Evolutionary conservation across 2,113 vertebrate genomes (phyloP), one percentile per base, ranked within the genome.

Genomic region (Empidonax traillii): DNA sequence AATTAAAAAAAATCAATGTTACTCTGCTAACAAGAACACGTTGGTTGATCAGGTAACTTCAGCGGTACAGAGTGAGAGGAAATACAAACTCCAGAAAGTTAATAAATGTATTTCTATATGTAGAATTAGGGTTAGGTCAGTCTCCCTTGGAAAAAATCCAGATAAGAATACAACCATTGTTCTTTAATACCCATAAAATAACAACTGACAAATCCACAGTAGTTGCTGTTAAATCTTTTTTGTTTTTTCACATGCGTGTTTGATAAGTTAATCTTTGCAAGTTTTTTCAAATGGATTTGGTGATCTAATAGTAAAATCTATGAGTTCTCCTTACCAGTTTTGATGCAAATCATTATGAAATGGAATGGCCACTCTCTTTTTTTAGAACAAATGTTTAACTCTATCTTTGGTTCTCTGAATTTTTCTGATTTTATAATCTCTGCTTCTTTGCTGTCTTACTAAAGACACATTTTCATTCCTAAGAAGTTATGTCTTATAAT

Each of bases 281-380:
- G 12, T 7, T 80, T 86, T 66, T 72, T 44, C 35, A 46, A 37
- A 35, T 33, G 68, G 13, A 53, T 67, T n/a, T 56, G 1, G 4
- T 17, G 17, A 11, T 62, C 14, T 62, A 56, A 67, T 72, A 71
- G 35, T 39, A 67, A 59, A 71, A 53, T 33, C 31, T 47, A 8
- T 52, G 10, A 30, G 9, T 56, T 80, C 11, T 44, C 14, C 20
- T 49, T 67, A 22, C 4, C 39, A 46, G 4, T 76, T 63, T 80
- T 72, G 43, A 63, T 55, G 35, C 4, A 81, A 73, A 51, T 51
- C 4, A 37, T 62, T 74, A 24, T 24, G 16, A 80, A 33, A 31
- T 10, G 3, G 9, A 87, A 6, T 0, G 0, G 3, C 6, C 10
- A 51, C 2, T 33, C 5, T 16, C 14, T 68, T 68, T 69, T 76